Percentiles rank a stretch among this genome's conserved stretches.
These are phyloP conservation scores for Pinctada fucata DNA, from an alignment of 2,888 invertebrate genomes.

Conservation along the genomic window DNA sequence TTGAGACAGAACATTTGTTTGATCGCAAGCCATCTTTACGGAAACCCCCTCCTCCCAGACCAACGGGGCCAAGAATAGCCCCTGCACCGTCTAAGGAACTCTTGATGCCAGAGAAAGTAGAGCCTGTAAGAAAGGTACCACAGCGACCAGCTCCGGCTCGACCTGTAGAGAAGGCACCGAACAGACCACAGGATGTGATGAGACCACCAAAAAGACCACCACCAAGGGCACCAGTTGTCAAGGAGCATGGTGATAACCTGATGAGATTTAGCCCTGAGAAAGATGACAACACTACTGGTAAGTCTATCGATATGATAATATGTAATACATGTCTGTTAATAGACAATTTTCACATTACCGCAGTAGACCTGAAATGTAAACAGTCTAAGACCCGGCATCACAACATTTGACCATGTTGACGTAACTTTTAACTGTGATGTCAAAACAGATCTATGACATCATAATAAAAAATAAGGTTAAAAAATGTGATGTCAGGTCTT, in stretches of 20 bases:
- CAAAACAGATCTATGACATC: no score
- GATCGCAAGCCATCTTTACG: slow-evolving; percentile 50
- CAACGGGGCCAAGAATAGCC: slow-evolving; percentile 62
- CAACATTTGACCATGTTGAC: no score
- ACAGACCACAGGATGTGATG: slow-evolving; percentile 13
- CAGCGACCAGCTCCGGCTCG: slow-evolving; percentile 63
- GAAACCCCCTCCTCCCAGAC: slow-evolving; percentile 68
- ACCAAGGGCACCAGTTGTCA: slow-evolving; percentile 8
- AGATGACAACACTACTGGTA: slow-evolving; percentile 10
- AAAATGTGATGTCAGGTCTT: no score
- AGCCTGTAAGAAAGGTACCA: slow-evolving; percentile 42
- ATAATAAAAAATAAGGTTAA: no score
- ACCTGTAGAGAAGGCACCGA: slow-evolving; percentile 37
- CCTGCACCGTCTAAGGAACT: slow-evolving; percentile 61
- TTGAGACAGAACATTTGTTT: slow-evolving; percentile 39
- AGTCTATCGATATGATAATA: not conserved
- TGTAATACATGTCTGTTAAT: not conserved
- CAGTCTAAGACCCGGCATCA: no score
- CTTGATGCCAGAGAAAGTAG: slow-evolving; percentile 44
- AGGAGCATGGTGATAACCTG: slow-evolving; percentile 45
- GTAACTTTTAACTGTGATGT: no score
- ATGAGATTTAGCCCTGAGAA: slow-evolving; percentile 68
- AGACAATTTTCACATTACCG: no score
- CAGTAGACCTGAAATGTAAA: no score
- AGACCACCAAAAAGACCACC: slow-evolving; percentile 42